Evolutionary conservation across 2,113 vertebrate genomes (phyloP).

Genomic region (Xyliphius kryptos): DNA sequence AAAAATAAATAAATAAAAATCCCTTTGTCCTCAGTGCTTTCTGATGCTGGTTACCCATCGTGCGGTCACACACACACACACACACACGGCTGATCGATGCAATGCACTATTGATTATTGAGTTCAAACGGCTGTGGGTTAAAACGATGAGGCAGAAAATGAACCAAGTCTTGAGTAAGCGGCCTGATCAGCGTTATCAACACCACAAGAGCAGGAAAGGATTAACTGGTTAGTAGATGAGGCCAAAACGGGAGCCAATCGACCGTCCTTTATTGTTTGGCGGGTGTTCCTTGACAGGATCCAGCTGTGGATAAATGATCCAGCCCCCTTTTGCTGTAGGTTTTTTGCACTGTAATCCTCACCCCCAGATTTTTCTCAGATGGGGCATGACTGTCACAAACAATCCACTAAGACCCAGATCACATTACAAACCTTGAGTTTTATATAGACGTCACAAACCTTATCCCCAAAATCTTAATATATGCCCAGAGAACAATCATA

Average conservation of each 20-base stretch:
- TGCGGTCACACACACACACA: not conserved
- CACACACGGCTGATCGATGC: not conserved
- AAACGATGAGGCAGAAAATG: not conserved
- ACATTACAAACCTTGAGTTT: too few relatives aligned
- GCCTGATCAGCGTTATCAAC: conserved; percentile 2
- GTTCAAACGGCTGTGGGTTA: not conserved
- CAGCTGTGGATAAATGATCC: conserved; percentile 4
- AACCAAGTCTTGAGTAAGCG: not conserved
- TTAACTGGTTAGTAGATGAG: not conserved
- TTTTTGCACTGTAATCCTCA: too few relatives aligned
- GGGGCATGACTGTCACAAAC: too few relatives aligned
- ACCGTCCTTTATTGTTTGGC: not conserved
- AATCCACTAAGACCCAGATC: too few relatives aligned
- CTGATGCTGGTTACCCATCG: not conserved
- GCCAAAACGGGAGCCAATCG: not conserved
- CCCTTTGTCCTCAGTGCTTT: not conserved
- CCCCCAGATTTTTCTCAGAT: too few relatives aligned
- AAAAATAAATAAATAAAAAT: not conserved
- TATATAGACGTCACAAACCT: too few relatives aligned
- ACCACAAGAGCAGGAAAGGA: not conserved
- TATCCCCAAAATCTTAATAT: too few relatives aligned
- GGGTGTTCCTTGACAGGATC: conserved; percentile 13
- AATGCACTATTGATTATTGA: not conserved
- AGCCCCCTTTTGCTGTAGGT: not conserved
- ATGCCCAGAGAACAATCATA: too few relatives aligned